phyloP scores from a whole-genome alignment of 2,797 vertebrate species.

The Cirrhinus molitorella region DNA sequence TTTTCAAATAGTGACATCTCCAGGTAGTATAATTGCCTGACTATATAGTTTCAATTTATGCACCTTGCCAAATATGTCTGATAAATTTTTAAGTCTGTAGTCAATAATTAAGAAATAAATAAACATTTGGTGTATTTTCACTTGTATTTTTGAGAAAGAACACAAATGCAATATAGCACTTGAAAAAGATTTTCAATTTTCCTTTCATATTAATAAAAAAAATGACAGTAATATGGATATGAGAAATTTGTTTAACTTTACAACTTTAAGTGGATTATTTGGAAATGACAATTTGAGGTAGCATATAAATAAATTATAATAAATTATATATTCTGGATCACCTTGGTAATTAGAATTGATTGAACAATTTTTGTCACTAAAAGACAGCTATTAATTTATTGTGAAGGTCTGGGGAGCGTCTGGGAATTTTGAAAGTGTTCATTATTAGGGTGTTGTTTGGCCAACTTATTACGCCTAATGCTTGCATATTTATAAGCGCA shows the following conservation, averaged over 20 bases:
- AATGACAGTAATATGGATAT: neutral
- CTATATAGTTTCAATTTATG: constrained; percentile 6
- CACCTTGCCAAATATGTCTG: constrained; percentile 3
- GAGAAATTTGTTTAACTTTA: neutral
- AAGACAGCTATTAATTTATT: neutral
- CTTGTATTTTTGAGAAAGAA: constrained; percentile 4
- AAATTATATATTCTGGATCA: neutral
- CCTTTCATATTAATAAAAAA: neutral
- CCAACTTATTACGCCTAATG: neutral
- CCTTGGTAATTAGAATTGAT: neutral
- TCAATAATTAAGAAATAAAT: constrained; percentile 26
- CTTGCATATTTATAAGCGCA: constrained; percentile 1
- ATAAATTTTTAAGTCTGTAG: neutral
- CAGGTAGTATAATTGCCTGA: neutral
- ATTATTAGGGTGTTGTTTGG: neutral
- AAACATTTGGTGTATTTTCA: neutral
- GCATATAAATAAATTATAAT: constrained; percentile 8
- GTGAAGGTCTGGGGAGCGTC: neutral
- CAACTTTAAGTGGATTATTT: neutral
- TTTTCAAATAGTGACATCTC: no score
- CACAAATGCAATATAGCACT: neutral
- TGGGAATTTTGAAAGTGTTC: neutral
- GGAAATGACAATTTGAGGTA: neutral
- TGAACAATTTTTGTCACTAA: neutral
- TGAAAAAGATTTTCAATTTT: neutral